Conservation (phyloP, 2,797 vertebrate genomes). For the Dromococcyx pavoninus region DNA sequence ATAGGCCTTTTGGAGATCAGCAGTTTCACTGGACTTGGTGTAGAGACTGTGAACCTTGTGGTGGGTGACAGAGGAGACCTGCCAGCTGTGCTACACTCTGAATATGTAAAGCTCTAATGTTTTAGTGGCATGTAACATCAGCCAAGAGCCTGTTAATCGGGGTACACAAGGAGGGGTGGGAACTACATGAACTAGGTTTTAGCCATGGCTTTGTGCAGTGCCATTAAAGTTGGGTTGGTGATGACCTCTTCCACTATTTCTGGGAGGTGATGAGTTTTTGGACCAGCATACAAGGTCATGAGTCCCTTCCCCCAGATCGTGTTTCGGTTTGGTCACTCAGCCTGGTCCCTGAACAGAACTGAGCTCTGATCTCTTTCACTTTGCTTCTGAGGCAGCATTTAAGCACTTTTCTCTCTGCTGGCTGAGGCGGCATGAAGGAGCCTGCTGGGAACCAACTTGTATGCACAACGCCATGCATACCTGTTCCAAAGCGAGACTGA, state of each 20-base stretch:
- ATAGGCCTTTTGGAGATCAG: neutral
- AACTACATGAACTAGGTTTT: neutral
- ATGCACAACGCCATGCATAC: neutral
- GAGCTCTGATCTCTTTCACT: neutral
- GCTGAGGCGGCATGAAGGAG: neutral
- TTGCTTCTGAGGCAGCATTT: neutral
- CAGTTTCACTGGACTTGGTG: neutral
- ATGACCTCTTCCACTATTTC: neutral
- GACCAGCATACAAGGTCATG: too few relatives aligned
- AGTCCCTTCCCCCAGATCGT: neutral
- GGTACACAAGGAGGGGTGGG: too few relatives aligned
- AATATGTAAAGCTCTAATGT: too few relatives aligned
- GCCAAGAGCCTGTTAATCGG: too few relatives aligned
- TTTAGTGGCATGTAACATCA: too few relatives aligned
- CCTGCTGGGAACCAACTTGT: neutral
- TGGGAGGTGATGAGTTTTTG: neutral
- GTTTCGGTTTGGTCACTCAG: neutral
- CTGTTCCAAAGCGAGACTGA: neutral
- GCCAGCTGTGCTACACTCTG: neutral
- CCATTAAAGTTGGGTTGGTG: neutral
- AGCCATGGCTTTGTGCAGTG: neutral
- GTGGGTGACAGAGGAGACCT: neutral
- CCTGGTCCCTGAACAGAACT: neutral
- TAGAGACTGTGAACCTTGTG: neutral
- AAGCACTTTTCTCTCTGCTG: neutral